Evolutionary conservation across 2,797 vertebrate species (phyloP).

Genomic region (Sebastes hubbsi): DNA sequence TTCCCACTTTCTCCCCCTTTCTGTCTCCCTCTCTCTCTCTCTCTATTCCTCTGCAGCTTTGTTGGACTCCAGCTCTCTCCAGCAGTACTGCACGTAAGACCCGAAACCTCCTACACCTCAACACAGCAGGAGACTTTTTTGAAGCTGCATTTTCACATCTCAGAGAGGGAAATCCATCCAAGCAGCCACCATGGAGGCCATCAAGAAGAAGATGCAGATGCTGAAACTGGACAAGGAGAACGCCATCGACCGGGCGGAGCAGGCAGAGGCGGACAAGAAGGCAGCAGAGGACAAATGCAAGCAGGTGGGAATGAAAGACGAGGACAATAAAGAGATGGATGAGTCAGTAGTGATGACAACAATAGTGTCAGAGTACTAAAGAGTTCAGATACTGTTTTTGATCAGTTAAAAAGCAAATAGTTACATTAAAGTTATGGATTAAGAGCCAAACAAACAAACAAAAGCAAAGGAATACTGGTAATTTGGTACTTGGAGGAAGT

Average conservation of each 20-base stretch:
- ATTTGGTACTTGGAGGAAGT: neutral
- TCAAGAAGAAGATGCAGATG: constrained; percentile 99
- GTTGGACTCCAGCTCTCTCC: constrained; percentile 18
- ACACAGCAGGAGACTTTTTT: constrained; percentile 10
- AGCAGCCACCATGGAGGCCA: constrained; percentile 90
- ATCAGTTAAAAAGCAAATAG: neutral
- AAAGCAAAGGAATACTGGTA: neutral
- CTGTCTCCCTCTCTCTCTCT: constrained; percentile 30
- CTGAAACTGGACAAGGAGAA: constrained; percentile 96
- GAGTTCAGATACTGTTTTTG: neutral
- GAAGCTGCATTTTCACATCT: constrained; percentile 33
- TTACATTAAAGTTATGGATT: neutral
- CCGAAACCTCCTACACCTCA: constrained; percentile 32
- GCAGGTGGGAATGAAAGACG: constrained; percentile 81
- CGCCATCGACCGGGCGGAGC: constrained; percentile 93
- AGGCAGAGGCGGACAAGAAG: constrained; percentile 93
- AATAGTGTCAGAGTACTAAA: neutral
- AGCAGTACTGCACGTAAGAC: neutral
- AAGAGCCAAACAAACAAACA: neutral
- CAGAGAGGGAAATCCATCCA: neutral
- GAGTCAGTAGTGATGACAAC: neutral
- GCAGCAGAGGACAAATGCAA: constrained; percentile 93
- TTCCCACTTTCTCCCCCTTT: constrained; percentile 45
- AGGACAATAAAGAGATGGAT: neutral
- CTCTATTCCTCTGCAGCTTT: constrained; percentile 37